Conservation (phyloP, 2,113 vertebrate genomes). For the Lophotis ruficrista region DNA sequence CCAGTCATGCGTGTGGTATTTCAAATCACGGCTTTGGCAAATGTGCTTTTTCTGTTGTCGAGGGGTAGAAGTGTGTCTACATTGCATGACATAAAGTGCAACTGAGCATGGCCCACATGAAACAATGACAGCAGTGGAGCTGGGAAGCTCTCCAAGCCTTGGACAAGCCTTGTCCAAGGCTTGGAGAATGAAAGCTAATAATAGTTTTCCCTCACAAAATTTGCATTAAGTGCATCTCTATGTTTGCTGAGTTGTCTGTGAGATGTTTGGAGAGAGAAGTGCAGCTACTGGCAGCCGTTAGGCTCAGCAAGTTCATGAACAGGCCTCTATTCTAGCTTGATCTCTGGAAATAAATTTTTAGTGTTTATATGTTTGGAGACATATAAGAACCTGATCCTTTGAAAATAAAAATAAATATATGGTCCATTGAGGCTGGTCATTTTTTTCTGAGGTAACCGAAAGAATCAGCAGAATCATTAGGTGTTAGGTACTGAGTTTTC, state of each 20-base stretch:
- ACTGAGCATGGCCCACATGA: not conserved
- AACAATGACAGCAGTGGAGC: not conserved
- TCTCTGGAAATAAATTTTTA: not conserved
- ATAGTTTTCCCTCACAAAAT: not conserved
- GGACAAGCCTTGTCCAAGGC: not conserved
- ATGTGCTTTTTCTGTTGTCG: not conserved
- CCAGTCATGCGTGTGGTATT: slow-evolving; percentile 58
- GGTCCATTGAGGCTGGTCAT: not conserved
- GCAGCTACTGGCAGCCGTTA: not conserved
- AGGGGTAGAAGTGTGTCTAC: not conserved
- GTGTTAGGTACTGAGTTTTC: not conserved
- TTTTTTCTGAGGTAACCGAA: not conserved
- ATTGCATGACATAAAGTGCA: not conserved
- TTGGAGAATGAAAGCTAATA: not conserved
- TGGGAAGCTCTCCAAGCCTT: slow-evolving; percentile 1
- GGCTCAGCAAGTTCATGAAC: not conserved
- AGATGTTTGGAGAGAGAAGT: not conserved
- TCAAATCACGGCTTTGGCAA: slow-evolving; percentile 37
- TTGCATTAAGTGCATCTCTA: not conserved
- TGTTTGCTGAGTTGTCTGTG: not conserved
- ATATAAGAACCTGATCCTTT: not conserved
- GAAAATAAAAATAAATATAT: not conserved
- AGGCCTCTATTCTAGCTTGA: not conserved
- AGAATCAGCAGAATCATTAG: not conserved
- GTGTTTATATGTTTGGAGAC: not conserved